phyloP scores from a whole-genome alignment of 1,140 invertebrate species.

The Aphelinus certus region DNA sequence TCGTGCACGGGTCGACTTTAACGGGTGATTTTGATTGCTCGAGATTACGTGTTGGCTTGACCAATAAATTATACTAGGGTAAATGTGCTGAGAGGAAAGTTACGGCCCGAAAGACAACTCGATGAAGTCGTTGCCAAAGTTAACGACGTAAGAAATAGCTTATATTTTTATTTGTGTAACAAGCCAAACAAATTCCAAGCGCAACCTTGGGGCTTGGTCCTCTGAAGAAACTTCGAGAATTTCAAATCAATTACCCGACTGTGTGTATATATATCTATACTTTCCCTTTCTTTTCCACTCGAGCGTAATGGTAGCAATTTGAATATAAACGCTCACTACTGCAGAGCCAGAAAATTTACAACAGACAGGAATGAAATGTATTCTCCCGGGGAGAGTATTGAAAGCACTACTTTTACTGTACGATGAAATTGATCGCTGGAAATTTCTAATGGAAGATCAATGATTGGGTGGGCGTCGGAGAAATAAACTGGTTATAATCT shows the following conservation, averaged over 20 bases:
- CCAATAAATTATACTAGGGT: no score
- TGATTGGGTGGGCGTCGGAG: no score
- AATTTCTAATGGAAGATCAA: no score
- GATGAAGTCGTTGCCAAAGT: constrained; percentile 17
- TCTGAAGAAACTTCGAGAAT: not conserved
- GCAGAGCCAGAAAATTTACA: not conserved
- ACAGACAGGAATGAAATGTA: not conserved
- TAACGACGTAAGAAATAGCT: not conserved
- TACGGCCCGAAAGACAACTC: not conserved
- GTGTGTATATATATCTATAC: not conserved
- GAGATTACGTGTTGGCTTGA: no score
- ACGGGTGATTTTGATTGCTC: no score
- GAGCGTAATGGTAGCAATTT: constrained; percentile 11
- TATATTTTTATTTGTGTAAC: constrained; percentile 14
- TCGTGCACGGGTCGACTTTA: no score
- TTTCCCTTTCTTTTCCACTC: not conserved
- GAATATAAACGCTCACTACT: constrained; percentile 1
- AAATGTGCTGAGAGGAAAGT: not conserved
- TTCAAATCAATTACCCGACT: constrained; percentile 1
- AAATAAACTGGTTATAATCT: no score
- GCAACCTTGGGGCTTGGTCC: constrained; percentile 16
- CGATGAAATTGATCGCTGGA: no score
- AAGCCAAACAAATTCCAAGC: not conserved
- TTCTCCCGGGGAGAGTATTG: not conserved
- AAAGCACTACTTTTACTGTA: not conserved